Base-by-base conservation (phyloP, 2,888 invertebrate species). In the Dicyrtoma fusca region DNA sequence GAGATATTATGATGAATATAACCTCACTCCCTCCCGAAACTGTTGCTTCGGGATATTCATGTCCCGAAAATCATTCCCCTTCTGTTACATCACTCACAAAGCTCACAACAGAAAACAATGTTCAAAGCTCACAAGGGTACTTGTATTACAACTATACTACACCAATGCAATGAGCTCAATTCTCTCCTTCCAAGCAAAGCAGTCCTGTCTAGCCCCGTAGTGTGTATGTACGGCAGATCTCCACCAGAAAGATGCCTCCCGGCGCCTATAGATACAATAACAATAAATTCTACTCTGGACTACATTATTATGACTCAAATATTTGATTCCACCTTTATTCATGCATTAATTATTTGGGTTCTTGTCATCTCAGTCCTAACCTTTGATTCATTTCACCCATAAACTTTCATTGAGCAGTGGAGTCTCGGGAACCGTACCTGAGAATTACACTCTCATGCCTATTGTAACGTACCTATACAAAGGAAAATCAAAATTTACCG, bases 41-140 rank as follows among this genome's bases (percentile, higher is more conserved):
- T 75, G 75, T 75, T 75, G 75, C 75, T 75, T 69, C 73, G 73
- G 73, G 73, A 73, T 63, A 71, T 75, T 75, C 70, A 70, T 69
- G 75, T 73, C 75, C 73, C 73, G 71, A 73, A 75, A 75, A 71
- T 51, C 73, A 71, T 75, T 73, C 73, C 75, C 75, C 72, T 66
- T 64, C 57, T 57, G 53, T 63, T 63, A 63, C 47, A 63, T 63
- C 63, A 63, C 63, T 63, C 44, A 34, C 42, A 17, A n/a, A 59
- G 19, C n/a, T 19, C 11, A 19, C 21, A 19, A 10, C 21, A 63
- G 19, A 21, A 17, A 53, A 53, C 53, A 49, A 49, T 49, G 49
- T 49, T 53, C 53, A 53, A 53, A 1, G 21, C 11, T 11, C 8
- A 62, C 61, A 21, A 13, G 19, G 21, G 42, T 42, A 25, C 61